A percentile compares a stretch with the other conserved stretches of the same genome.
Evolutionary conservation across 2,797 vertebrate species (phyloP).

Genomic region (Poecilia velifera): DNA sequence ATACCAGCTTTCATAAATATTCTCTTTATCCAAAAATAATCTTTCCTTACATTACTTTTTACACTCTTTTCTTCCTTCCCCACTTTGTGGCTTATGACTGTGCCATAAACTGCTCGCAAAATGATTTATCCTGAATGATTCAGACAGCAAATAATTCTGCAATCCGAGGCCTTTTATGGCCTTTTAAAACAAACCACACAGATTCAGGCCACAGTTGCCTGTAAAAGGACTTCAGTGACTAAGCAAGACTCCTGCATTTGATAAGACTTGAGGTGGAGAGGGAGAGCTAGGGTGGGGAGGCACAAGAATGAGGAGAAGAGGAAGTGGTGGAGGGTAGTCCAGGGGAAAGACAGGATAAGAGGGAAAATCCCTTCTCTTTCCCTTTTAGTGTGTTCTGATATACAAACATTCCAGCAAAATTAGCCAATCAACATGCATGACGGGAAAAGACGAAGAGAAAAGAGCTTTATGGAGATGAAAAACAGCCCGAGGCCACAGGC

Average conservation of each 20-base stretch:
- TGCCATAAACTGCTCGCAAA: slow-evolving; percentile 1
- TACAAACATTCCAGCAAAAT: slow-evolving; percentile 69
- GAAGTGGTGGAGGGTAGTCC: slow-evolving; percentile 63
- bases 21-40: background rate
- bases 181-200: slow-evolving; percentile 35
- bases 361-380: slow-evolving; percentile 83
- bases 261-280: slow-evolving; percentile 57
- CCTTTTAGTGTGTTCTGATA: slow-evolving; percentile 65
- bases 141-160: slow-evolving; percentile 13
- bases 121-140: slow-evolving; percentile 12
- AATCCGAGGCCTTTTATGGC: slow-evolving; percentile 29
- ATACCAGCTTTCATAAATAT: background rate
- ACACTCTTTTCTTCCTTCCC: background rate
- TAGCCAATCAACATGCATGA: slow-evolving; percentile 51
- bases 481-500: slow-evolving; percentile 34
- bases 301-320: slow-evolving; percentile 56
- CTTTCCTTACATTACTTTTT: background rate
- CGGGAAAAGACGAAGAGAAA: slow-evolving; percentile 40
- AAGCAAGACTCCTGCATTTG: slow-evolving; percentile 57
- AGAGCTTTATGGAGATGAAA: slow-evolving; percentile 36
- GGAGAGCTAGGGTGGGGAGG: slow-evolving; percentile 19
- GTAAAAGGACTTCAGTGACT: slow-evolving; percentile 62
- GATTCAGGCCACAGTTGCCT: slow-evolving; percentile 44
- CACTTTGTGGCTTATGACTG: background rate
- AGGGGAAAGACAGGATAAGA: slow-evolving; percentile 72